Conservation (phyloP, 2,113 vertebrate species). For the Cavia aperea region DNA sequence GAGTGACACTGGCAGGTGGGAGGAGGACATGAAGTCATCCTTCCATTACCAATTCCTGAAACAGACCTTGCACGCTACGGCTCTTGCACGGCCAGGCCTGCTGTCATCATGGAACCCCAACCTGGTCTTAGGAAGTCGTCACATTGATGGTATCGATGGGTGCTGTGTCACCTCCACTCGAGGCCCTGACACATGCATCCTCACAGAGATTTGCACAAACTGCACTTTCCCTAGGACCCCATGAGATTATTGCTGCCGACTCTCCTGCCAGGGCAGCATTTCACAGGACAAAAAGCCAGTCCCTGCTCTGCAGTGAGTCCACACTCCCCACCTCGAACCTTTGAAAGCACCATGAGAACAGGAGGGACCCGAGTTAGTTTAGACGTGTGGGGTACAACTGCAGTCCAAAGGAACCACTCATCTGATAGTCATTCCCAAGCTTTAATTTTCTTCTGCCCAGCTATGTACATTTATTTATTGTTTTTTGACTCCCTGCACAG, state of each 20-base stretch:
- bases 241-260: neutral
- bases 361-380: rapidly evolving
- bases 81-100: neutral
- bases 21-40: neutral
- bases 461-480: neutral
- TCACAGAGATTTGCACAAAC: neutral
- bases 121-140: rapidly evolving
- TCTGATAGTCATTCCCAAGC: neutral
- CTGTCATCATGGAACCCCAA: neutral
- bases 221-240: neutral
- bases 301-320: neutral
- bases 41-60: neutral
- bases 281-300: neutral
- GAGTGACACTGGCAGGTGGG: neutral
- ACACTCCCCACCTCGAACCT: neutral
- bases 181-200: rapidly evolving
- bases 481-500: neutral
- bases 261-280: neutral
- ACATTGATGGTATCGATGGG: rapidly evolving
- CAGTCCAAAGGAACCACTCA: neutral
- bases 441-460: neutral
- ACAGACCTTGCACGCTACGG: neutral
- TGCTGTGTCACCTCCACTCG: rapidly evolving
- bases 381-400: neutral
- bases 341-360: neutral